Conservation (phyloP, 2,888 invertebrate genomes). For the Epinotia nisella region DNA sequence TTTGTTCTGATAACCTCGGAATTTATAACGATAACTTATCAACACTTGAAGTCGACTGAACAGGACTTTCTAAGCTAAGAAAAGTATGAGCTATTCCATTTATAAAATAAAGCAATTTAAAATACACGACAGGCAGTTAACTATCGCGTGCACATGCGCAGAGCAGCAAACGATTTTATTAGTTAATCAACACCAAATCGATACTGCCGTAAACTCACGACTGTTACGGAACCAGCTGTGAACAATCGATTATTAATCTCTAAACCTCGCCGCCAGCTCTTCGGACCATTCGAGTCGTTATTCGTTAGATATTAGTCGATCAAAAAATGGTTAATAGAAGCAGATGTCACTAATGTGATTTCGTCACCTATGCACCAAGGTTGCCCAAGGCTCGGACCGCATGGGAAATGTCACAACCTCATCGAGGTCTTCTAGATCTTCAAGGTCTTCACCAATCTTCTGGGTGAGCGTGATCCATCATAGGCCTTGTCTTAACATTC, state of each 20-base stretch:
- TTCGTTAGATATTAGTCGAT: not conserved
- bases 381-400: too few relatives aligned
- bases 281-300: not conserved
- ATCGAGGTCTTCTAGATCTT: too few relatives aligned
- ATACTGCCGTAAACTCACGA: slow-evolving; percentile 50
- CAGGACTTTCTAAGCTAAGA: not conserved
- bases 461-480: too few relatives aligned
- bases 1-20: not conserved
- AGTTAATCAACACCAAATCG: slow-evolving; percentile 48
- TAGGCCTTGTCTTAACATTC: too few relatives aligned
- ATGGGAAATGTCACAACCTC: too few relatives aligned
- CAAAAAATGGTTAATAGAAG: not conserved
- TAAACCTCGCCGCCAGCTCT: not conserved
- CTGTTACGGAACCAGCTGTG: slow-evolving; percentile 50
- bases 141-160: slow-evolving; percentile 51
- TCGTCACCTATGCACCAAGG: too few relatives aligned
- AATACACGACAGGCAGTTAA: slow-evolving; percentile 11
- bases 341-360: too few relatives aligned
- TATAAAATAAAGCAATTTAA: not conserved
- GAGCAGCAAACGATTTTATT: slow-evolving; percentile 37
- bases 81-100: not conserved
- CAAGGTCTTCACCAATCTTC: too few relatives aligned
- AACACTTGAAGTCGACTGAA: too few relatives aligned
- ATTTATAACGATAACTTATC: too few relatives aligned
- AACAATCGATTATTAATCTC: slow-evolving; percentile 61